phyloP scores from a whole-genome alignment of 2,113 vertebrate species.

The Myotis brandtii region DNA sequence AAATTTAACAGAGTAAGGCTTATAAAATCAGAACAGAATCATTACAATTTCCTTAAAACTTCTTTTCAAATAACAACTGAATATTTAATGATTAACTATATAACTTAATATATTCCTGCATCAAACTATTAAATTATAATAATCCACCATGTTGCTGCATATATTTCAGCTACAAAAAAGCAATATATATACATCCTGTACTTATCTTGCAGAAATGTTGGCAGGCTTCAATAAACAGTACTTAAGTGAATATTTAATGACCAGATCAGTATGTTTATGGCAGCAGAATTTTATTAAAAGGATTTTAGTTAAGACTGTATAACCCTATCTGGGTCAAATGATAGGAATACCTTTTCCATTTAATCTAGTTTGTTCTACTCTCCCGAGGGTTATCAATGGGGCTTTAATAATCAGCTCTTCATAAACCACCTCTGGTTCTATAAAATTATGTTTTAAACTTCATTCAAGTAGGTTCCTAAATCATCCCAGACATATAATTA shows the following conservation, averaged over 20 bases:
- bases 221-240: constrained; percentile 33
- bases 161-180: background rate
- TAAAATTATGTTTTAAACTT: background rate
- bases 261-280: background rate
- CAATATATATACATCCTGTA: constrained; percentile 15
- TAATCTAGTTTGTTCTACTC: background rate
- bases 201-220: background rate
- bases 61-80: background rate
- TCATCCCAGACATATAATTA: background rate
- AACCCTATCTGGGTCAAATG: background rate
- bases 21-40: constrained; percentile 4
- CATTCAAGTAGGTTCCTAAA: background rate
- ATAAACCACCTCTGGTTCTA: background rate
- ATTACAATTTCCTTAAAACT: constrained; percentile 23
- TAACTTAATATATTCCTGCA: constrained; percentile 24
- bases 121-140: background rate
- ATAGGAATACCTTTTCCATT: background rate
- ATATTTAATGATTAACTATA: background rate
- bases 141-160: background rate
- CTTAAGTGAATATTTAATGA: too few species aligned
- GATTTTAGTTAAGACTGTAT: background rate
- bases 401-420: background rate
- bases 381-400: background rate
- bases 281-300: constrained; percentile 32
- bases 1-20: background rate